These are phyloP conservation scores for Athetis lepigone DNA, from an alignment of 2,888 invertebrate species.

Conservation along the genomic window DNA sequence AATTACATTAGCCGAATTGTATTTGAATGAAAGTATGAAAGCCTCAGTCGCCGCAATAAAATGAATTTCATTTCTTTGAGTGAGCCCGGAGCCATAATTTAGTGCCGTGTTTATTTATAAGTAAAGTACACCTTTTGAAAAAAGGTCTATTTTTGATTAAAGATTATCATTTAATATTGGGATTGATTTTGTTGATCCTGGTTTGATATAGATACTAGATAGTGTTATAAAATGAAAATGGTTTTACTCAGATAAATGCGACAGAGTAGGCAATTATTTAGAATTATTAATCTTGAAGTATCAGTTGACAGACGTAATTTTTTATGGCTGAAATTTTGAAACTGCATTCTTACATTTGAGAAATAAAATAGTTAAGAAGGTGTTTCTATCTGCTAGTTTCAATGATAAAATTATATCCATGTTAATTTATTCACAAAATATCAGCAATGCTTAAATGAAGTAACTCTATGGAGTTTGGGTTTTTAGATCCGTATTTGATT, in stretches of 20 bases:
- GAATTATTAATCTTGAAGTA: too few relatives aligned
- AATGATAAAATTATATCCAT: too few relatives aligned
- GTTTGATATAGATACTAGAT: slow-evolving; percentile 14
- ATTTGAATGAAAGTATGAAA: slow-evolving; percentile 80
- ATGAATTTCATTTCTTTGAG: slow-evolving; percentile 83
- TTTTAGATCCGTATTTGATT: too few relatives aligned
- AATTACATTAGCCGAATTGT: slow-evolving; percentile 86
- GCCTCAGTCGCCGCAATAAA: slow-evolving; percentile 80
- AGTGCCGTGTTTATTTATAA: slow-evolving; percentile 70
- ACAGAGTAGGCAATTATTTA: background rate
- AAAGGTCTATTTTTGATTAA: slow-evolving; percentile 49
- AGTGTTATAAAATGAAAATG: too few relatives aligned
- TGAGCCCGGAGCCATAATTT: slow-evolving; percentile 71
- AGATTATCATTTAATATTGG: slow-evolving; percentile 40
- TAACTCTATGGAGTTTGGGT: too few relatives aligned
- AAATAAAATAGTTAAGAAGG: too few relatives aligned
- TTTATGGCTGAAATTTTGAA: too few relatives aligned
- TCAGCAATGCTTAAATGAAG: too few relatives aligned
- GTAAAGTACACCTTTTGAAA: slow-evolving; percentile 59
- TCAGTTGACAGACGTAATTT: too few relatives aligned
- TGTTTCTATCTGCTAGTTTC: too few relatives aligned
- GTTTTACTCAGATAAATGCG: background rate
- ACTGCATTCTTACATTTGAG: too few relatives aligned
- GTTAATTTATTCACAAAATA: too few relatives aligned
- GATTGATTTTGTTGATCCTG: slow-evolving; percentile 29